phyloP scores from a whole-genome alignment of 2,888 invertebrate genomes.

The Pterostichus madidus region DNA sequence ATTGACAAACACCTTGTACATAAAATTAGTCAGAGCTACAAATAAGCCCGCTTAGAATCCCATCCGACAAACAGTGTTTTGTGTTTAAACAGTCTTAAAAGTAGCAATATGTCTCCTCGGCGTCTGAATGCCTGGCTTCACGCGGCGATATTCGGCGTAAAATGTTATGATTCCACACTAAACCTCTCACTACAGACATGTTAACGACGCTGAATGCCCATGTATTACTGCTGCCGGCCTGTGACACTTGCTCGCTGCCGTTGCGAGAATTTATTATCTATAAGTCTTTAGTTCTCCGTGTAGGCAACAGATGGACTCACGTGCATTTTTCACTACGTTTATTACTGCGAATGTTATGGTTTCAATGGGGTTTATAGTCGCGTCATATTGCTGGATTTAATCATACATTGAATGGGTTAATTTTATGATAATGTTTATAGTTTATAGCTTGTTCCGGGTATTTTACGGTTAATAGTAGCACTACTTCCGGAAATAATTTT shows the following conservation, averaged over 20 bases:
- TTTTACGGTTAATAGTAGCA: neutral
- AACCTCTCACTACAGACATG: constrained; percentile 71
- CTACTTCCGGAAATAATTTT: neutral
- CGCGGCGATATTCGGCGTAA: constrained; percentile 72
- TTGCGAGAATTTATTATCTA: constrained; percentile 58
- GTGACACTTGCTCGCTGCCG: constrained; percentile 49
- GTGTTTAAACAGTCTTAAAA: constrained; percentile 67
- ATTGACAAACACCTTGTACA: no score
- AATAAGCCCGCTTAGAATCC: constrained; percentile 5
- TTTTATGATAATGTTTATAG: constrained; percentile 41
- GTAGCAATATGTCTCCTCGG: constrained; percentile 70
- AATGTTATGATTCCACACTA: constrained; percentile 72
- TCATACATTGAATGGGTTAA: constrained; percentile 1
- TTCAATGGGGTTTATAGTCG: constrained; percentile 41
- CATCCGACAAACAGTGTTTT: constrained; percentile 33
- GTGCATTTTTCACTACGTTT: constrained; percentile 47
- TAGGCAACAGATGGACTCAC: constrained; percentile 60
- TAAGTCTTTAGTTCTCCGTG: constrained; percentile 36
- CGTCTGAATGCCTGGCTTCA: constrained; percentile 70
- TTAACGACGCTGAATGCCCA: constrained; percentile 70
- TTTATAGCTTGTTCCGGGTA: constrained; percentile 26
- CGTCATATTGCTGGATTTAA: constrained; percentile 23
- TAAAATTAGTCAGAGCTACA: constrained; percentile 3
- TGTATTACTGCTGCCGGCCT: constrained; percentile 67
- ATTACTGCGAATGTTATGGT: constrained; percentile 43